These are phyloP conservation scores for Burhinus oedicnemus DNA, from an alignment of 2,113 vertebrate genomes.

Conservation along the genomic window DNA sequence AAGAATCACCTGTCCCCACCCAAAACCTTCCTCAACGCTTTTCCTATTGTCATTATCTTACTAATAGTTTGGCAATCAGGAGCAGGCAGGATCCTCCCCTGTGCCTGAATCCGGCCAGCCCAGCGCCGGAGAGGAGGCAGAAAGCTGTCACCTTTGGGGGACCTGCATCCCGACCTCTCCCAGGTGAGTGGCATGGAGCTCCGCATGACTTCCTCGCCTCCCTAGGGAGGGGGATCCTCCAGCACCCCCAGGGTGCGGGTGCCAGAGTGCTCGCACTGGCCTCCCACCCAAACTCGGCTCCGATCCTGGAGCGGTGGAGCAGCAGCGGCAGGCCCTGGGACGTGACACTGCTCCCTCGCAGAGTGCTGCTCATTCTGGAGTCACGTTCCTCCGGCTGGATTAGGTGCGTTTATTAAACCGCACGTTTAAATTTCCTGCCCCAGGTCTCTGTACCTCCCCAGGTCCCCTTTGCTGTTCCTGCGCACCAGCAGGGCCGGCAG, in stretches of 20 bases:
- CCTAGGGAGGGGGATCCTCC: not conserved
- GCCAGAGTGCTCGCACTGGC: not conserved
- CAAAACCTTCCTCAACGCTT: not conserved
- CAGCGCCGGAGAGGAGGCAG: not conserved
- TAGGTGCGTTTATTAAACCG: not conserved
- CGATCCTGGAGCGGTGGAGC: fast-evolving
- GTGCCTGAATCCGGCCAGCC: fast-evolving
- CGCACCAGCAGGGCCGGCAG: fast-evolving
- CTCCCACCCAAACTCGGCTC: not conserved
- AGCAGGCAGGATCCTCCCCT: not conserved
- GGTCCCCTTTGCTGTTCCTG: too few species aligned
- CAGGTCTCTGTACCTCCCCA: not conserved
- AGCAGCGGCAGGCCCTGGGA: not conserved
- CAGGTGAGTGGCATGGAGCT: too few species aligned
- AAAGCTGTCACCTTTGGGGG: not conserved
- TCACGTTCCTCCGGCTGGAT: not conserved
- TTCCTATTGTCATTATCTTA: not conserved
- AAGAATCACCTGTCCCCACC: slow-evolving; percentile 11
- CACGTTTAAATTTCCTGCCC: not conserved
- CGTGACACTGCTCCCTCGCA: fast-evolving
- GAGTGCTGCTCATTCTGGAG: not conserved
- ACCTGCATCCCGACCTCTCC: not conserved
- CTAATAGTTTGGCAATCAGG: not conserved
- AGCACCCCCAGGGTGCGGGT: too few species aligned
- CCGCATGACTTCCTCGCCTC: fast-evolving